A percentile compares a stretch with the other conserved stretches of the same genome.
Evolutionary conservation across 2,113 vertebrate genomes (phyloP).

Genomic region (Mus musculus): GRCm39 chr14:116869501-116870000

Average conservation of each 20-base stretch:
- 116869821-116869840: slow-evolving; percentile 35
- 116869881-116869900: background rate
- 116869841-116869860: background rate
- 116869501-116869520: slow-evolving; percentile 46
- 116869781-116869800: slow-evolving; percentile 49
- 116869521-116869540: slow-evolving; percentile 66
- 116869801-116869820: slow-evolving; percentile 18
- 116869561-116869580: slow-evolving; percentile 10
- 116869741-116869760: slow-evolving; percentile 22
- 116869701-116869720: background rate
- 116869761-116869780: slow-evolving; percentile 48
- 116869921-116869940: background rate
- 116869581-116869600: slow-evolving; percentile 37
- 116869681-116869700: slow-evolving; percentile 21
- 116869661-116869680: background rate
- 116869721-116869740: background rate
- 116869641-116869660: slow-evolving; percentile 43
- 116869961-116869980: background rate
- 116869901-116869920: slow-evolving; percentile 10
- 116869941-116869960: no score
- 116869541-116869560: background rate
- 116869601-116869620: background rate
- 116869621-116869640: slow-evolving; percentile 45
- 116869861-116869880: slow-evolving; percentile 9
- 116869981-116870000: background rate